Base-by-base conservation (phyloP, 2,113 vertebrate species). In the Hiodon alosoides region DNA sequence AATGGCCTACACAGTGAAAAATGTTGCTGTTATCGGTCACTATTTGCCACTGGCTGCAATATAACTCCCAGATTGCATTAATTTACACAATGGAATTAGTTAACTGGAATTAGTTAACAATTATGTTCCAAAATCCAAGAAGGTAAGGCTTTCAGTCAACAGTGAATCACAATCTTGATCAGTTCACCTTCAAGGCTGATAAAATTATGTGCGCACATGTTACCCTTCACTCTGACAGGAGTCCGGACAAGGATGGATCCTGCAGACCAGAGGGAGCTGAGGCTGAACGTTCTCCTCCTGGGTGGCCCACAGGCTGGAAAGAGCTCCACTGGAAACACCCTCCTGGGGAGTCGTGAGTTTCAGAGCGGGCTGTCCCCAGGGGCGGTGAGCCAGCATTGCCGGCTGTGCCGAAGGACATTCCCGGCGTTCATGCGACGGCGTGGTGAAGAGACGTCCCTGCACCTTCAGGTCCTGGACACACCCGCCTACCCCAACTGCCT, bases 331-430 rank as follows among this genome's bases (percentile, higher is more conserved):
- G 94, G 93, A 67, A 95, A 95, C 17, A 86, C 86, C 61, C 86
- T 95, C 66, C 78, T 95, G 83, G 94, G 93, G 62, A 95, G 90
- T 10, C 68, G 65, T 0, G 93, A 92, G 69, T 95, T 96, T 8
- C 73, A 77, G 14, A 93, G 91, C 1, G 75, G 31, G 0, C 0
- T 83, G 4, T 87, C 78, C 13, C 89, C 85, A 0, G 69, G 80
- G 50, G 89, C 91, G 0, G 79, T 91, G 78, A 92, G 92, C 0
- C 71, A 62, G 0, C 0, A 73, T 2, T 92, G 84, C 7, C 78
- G 53, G 52, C 81, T 91, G 0, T 85, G 90, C 2, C 60, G 70
- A 47, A 90, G 88, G 14, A 78, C 78, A 3, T 86, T 93, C 48
- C 78, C 0, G 0, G 67, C 71, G 1, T 88, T 89, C 58, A 67